Percentiles rank a stretch among this genome's conserved stretches.
phyloP scores from a whole-genome alignment of 23 tunicate species.

The Styela plicata region DNA sequence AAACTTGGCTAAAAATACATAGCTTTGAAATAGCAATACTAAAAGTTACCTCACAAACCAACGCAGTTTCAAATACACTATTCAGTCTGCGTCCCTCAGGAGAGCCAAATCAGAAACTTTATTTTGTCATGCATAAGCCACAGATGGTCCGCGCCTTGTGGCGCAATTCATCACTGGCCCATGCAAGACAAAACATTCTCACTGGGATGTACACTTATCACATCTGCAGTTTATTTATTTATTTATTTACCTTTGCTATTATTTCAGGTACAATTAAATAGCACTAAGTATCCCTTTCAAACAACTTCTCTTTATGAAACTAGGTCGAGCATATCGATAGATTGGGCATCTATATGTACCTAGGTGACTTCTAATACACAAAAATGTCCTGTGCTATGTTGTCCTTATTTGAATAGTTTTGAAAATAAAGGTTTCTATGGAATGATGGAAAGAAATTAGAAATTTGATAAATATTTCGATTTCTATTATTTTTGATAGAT shows the following conservation, averaged over 20 bases:
- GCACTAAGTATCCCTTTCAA: neutral
- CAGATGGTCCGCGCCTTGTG: no score
- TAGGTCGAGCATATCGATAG: neutral
- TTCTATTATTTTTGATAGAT: no score
- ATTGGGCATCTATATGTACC: neutral
- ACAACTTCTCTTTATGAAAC: neutral
- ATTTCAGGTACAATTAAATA: neutral
- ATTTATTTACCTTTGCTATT: neutral
- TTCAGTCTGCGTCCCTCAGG: neutral
- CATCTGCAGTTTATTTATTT: neutral
- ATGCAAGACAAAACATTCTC: no score
- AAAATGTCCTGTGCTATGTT: neutral
- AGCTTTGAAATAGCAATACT: no score
- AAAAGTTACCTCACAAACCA: neutral
- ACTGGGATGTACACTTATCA: neutral
- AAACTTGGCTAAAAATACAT: no score
- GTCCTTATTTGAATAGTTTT: neutral
- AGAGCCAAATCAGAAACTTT: no score
- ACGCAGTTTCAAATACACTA: neutral
- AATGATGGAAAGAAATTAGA: no score
- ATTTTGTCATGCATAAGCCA: no score
- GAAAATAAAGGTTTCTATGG: no score
- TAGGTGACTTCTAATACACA: neutral
- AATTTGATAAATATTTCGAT: no score
- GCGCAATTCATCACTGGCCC: no score